Conservation (phyloP, 2,888 invertebrate genomes). For the Epicampocera succincta region DNA sequence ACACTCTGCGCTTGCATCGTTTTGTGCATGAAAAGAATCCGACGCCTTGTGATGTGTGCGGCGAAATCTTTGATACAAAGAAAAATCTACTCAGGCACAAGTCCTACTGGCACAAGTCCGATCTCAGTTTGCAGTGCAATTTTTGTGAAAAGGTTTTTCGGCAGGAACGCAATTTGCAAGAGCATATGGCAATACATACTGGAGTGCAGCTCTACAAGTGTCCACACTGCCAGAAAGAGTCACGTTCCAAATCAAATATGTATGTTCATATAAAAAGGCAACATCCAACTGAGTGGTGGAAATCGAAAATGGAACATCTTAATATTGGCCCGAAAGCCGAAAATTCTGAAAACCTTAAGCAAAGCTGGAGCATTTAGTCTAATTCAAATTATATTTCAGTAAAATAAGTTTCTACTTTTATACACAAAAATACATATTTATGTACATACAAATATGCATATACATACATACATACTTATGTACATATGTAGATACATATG, state of each 20-base stretch:
- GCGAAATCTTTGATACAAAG: constrained; percentile 71
- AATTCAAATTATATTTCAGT: too few species aligned
- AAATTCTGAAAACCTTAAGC: not conserved
- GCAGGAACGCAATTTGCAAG: constrained; percentile 76
- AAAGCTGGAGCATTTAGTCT: not conserved
- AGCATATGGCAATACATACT: constrained; percentile 78
- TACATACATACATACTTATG: not conserved
- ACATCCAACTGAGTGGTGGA: constrained; percentile 76
- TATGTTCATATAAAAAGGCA: constrained; percentile 78
- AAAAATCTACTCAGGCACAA: constrained; percentile 75
- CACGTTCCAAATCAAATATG: constrained; percentile 78
- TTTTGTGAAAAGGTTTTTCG: constrained; percentile 77
- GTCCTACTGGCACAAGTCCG: constrained; percentile 75
- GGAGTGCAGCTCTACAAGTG: constrained; percentile 77
- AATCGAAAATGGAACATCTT: constrained; percentile 73
- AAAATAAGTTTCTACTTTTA: too few species aligned
- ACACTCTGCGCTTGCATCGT: constrained; percentile 71
- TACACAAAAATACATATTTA: too few species aligned
- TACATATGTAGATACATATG: not conserved
- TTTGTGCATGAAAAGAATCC: constrained; percentile 63
- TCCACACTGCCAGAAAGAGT: constrained; percentile 77
- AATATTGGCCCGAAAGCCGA: constrained; percentile 32
- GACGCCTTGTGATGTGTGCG: constrained; percentile 67
- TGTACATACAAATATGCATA: not conserved
- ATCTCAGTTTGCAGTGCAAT: constrained; percentile 74